Evolutionary conservation across 2,888 invertebrate genomes (phyloP).

Genomic region (Homarus gammarus): DNA sequence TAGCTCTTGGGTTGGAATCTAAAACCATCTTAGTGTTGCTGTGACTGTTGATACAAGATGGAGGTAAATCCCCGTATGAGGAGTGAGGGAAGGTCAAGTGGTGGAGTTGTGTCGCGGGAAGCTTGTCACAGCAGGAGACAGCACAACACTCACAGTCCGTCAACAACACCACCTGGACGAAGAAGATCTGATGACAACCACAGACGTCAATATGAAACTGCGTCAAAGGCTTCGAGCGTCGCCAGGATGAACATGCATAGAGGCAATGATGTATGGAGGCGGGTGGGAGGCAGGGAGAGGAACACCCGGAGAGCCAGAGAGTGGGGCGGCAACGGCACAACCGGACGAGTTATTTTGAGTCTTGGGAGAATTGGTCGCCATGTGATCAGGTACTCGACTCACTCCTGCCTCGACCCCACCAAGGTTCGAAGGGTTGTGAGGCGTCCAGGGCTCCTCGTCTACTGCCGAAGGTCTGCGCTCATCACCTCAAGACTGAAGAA

Average conservation of each 20-base stretch:
- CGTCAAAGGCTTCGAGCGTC: neutral
- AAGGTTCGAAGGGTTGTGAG: slow-evolving; percentile 23
- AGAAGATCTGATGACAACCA: neutral
- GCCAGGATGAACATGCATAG: neutral
- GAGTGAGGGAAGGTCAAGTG: too few species aligned
- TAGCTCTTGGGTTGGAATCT: too few species aligned
- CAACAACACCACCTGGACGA: neutral
- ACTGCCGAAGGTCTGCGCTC: slow-evolving; percentile 29
- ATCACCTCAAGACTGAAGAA: slow-evolving; percentile 49
- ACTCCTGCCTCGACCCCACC: slow-evolving; percentile 51
- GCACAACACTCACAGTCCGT: too few species aligned
- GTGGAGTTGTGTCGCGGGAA: too few species aligned
- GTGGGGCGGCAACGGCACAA: neutral
- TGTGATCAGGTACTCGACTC: slow-evolving; percentile 54
- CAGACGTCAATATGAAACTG: neutral
- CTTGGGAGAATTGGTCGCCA: neutral
- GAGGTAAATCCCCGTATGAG: too few species aligned
- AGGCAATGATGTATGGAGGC: neutral
- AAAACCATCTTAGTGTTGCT: too few species aligned
- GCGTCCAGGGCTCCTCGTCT: slow-evolving; percentile 54
- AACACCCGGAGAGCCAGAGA: neutral
- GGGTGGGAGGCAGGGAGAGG: neutral
- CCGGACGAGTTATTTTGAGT: neutral
- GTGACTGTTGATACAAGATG: too few species aligned
- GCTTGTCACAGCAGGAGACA: too few species aligned